Percentiles rank a stretch among this genome's conserved stretches.
phyloP scores from a whole-genome alignment of 92 coral and sea anemone genomes.

The Blastomussa wellsi region DNA sequence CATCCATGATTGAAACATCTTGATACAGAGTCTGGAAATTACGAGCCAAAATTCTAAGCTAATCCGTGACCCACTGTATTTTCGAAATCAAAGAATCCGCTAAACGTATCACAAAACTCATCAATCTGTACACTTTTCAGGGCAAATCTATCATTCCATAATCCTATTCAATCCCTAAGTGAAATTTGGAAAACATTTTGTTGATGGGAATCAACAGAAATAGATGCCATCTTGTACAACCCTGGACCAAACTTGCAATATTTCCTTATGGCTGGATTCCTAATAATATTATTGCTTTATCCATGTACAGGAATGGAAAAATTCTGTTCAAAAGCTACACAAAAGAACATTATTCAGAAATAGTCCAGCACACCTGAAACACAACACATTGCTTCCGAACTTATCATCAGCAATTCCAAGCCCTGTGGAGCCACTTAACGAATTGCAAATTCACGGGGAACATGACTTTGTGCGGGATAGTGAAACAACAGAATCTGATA shows the following conservation, averaged over 20 bases:
- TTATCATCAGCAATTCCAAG: background rate
- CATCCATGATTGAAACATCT: too few species aligned
- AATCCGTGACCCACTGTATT: too few species aligned
- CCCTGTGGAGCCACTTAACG: background rate
- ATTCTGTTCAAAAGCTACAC: background rate
- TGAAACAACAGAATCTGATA: background rate
- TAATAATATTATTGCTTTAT: background rate
- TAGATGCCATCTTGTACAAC: background rate
- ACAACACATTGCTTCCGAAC: background rate
- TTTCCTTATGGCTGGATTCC: background rate
- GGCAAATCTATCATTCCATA: too few species aligned
- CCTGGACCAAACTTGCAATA: background rate
- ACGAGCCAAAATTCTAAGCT: too few species aligned
- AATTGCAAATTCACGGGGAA: background rate
- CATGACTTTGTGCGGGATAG: background rate
- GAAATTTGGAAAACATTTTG: too few species aligned
- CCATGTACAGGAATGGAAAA: conserved; percentile 11
- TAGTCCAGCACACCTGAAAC: background rate
- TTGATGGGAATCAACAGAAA: too few species aligned
- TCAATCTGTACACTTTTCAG: too few species aligned
- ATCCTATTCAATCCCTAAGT: too few species aligned
- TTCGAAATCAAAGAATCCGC: too few species aligned
- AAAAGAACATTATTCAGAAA: conserved; percentile 2
- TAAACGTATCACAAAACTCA: too few species aligned
- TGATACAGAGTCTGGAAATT: too few species aligned